Percentiles rank a stretch among this genome's conserved stretches.
Conservation (phyloP, 2,113 vertebrate genomes). For the Plotosus lineatus region DNA sequence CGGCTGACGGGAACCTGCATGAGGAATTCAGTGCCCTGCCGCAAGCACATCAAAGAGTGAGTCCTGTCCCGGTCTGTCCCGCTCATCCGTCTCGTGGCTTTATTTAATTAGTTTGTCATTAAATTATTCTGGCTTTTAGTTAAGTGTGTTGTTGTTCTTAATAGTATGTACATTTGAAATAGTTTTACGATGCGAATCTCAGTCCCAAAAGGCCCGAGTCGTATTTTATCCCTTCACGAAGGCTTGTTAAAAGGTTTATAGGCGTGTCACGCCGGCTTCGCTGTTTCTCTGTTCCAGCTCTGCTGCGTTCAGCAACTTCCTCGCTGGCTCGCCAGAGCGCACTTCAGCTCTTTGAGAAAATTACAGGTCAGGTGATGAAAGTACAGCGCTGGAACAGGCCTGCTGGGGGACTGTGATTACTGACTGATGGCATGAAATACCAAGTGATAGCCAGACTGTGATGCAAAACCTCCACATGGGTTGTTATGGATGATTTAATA, state of each 20-base stretch:
- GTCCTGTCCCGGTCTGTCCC: conserved; percentile 47
- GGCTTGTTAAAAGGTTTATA: conserved; percentile 38
- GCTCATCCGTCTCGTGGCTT: not conserved
- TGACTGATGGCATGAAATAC: not conserved
- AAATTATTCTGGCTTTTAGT: not conserved
- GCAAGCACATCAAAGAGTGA: conserved; percentile 94
- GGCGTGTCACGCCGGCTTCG: conserved; percentile 48
- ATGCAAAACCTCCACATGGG: not conserved
- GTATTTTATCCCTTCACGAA: conserved; percentile 12
- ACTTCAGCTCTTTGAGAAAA: conserved; percentile 9
- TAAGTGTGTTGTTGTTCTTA: not conserved
- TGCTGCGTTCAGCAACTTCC: conserved; percentile 34
- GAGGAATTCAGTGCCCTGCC: conserved; percentile 93
- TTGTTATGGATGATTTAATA: not conserved
- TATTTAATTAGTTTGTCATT: not conserved
- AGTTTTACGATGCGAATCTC: not conserved
- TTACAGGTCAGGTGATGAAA: conserved; percentile 6
- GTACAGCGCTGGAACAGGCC: not conserved
- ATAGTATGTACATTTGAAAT: not conserved
- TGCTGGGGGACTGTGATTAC: not conserved
- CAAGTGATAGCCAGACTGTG: not conserved
- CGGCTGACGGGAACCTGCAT: conserved; percentile 93
- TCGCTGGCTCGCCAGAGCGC: not conserved
- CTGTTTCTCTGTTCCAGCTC: conserved; percentile 7
- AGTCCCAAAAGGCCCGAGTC: not conserved